These are phyloP conservation scores for Cerceris rybyensis DNA, from an alignment of 2,888 invertebrate genomes.

Conservation along the genomic window DNA sequence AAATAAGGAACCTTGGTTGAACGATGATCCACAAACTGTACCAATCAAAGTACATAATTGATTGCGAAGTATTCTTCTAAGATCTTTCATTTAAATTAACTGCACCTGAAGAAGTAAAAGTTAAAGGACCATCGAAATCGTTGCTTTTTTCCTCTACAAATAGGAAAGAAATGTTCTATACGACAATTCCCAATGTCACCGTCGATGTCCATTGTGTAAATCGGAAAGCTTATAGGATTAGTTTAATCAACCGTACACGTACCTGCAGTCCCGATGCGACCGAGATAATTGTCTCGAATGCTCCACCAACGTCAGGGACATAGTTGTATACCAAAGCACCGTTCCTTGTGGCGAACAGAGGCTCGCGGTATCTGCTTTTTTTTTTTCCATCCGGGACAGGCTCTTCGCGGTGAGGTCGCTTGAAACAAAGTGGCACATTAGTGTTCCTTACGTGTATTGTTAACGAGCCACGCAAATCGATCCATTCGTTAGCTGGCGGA, in stretches of 20 bases:
- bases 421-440: constrained; percentile 68
- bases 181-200: constrained; percentile 33
- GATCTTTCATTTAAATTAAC: too few relatives aligned
- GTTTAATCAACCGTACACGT: constrained; percentile 56
- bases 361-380: constrained; percentile 41
- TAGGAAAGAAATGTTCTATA: constrained; percentile 11
- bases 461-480: constrained; percentile 70
- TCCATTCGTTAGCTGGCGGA: constrained; percentile 65
- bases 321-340: constrained; percentile 5
- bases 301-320: constrained; percentile 32
- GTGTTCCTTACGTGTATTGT: constrained; percentile 66
- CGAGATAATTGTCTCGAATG: constrained; percentile 43
- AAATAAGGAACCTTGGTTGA: too few relatives aligned
- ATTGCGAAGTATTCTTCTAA: too few relatives aligned
- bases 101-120: too few relatives aligned
- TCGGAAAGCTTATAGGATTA: constrained; percentile 47
- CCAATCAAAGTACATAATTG: too few relatives aligned
- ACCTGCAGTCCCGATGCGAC: constrained; percentile 33
- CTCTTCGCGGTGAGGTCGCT: constrained; percentile 60
- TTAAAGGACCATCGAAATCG: too few relatives aligned
- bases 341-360: constrained; percentile 12
- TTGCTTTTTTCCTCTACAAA: too few relatives aligned
- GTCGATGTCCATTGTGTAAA: constrained; percentile 16
- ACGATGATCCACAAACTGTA: too few relatives aligned
- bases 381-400: constrained; percentile 41